Base-by-base conservation (phyloP, 2,888 invertebrate genomes). In the Salticus scenicus region DNA sequence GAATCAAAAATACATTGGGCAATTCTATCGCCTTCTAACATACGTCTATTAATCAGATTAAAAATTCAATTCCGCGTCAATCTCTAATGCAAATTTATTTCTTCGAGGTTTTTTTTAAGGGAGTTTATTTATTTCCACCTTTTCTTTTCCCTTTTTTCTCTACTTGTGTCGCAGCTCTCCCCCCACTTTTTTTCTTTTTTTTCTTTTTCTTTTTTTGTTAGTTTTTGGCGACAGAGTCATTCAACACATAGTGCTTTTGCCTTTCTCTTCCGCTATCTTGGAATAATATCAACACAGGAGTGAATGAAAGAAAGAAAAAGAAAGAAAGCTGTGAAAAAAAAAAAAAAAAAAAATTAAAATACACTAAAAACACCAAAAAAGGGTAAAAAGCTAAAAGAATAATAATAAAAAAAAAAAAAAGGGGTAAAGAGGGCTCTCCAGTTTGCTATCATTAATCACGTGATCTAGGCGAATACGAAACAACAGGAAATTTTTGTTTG, bases 1-100 rank as follows among this genome's bases (percentile, higher is more conserved):
- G 83, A 83, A 83, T 83, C 83, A 83, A 83, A 83, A 83, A 83
- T 75, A 72, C 83, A 83, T 83, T 75, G 72, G 64, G 37, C 83
- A 73, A 84, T 57, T 84, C 77, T 84, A 84, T 84, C 83, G 72
- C 73, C 67, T 42, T 64, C 83, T 67, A 84, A 73, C 83, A 84
- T 67, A 73, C 77, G 73, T 77, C 83, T 77, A 84, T 77, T 84
- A 84, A 84, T 84, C 83, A 77, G 83, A 84, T 84, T 84, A 84
- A 84, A 84, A 77, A 77, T 84, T 84, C 83, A 84, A 84, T 84
- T 84, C 83, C 42, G 31, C 83, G 83, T 84, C 83, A 84, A 84
- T 77, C 83, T 72, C 73, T 84, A 84, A 84, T 84, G 83, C 83
- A 84, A 84, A 84, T 84, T 84, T 84, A 84, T 84, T 84, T 84